A percentile compares a stretch with the other conserved stretches of the same genome.
These are phyloP conservation scores for Drosophila kuntzei DNA, from an alignment of 2,888 invertebrate species.

Conservation along the genomic window DNA sequence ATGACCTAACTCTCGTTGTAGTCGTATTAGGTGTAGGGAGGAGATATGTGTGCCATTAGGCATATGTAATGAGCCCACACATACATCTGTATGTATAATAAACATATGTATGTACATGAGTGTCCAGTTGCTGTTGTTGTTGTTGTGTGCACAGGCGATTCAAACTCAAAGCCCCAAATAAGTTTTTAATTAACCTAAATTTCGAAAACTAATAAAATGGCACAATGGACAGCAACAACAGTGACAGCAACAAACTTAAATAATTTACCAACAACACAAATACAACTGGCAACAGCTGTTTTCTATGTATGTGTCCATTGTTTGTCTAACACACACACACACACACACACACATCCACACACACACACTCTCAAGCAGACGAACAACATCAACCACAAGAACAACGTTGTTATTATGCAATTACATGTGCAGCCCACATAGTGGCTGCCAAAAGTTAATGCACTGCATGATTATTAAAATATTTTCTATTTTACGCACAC, in stretches of 20 bases:
- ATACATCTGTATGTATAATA: not conserved
- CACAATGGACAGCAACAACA: conserved; percentile 41
- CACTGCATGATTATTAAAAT: conserved; percentile 74
- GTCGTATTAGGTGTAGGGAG: not conserved
- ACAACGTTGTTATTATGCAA: conserved; percentile 73
- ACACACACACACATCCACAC: conserved; percentile 2
- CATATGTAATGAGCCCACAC: conserved; percentile 44
- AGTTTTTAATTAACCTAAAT: conserved; percentile 80
- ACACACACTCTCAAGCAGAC: conserved; percentile 42
- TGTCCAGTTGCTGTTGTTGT: not conserved
- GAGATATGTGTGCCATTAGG: conserved; percentile 32
- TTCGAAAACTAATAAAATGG: conserved; percentile 75
- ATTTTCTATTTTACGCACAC: conserved; percentile 45
- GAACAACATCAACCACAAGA: conserved; percentile 51
- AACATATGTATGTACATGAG: not conserved
- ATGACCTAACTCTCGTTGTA: conserved; percentile 5
- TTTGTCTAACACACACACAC: conserved; percentile 29
- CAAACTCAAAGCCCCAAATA: conserved; percentile 57
- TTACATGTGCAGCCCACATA: conserved; percentile 61
- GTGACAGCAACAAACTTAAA: conserved; percentile 46
- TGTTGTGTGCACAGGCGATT: conserved; percentile 5
- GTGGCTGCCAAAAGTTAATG: conserved; percentile 67
- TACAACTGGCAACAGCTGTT: conserved; percentile 12
- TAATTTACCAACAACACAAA: conserved; percentile 56
- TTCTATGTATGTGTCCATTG: not conserved